Evolutionary conservation across 2,113 vertebrate genomes (phyloP), one percentile per base, ranked within the genome.

Genomic region (Hippocampus barbouri): DNA sequence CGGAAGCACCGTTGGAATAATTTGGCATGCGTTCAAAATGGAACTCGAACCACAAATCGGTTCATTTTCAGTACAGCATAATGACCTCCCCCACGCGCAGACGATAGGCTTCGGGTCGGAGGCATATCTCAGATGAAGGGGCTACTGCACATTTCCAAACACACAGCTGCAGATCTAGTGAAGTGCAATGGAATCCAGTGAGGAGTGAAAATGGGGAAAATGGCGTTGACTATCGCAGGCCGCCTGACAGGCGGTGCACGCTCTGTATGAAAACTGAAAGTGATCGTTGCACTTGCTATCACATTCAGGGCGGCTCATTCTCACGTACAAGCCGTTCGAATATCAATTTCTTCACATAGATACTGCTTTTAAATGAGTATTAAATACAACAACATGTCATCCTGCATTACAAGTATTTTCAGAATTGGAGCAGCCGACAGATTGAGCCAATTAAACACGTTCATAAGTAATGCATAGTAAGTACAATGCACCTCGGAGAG

Each of bases 401-500:
- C 25, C 5, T 43, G 40, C 14, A 4, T 16, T 15, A 41, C 6
- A 47, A 27, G 56, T 12, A 38, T 56, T 11, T 21, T 0, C 21
- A 25, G 21, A 7, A 64, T 43, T 68, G 72, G 75, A 67, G 66
- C 65, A 60, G 34, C 34, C 34, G 34, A 38, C 68, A 62, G 23
- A 43, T 74, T 38, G 10, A 71, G 49, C 91, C 92, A 85, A 93
- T 90, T 34, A 92, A 93, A 74, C 92, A 71, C 20, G 56, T 51
- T 57, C 63, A 81, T 85, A 34, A 85, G 94, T 78, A 93, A 95
- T 92, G 75, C 56, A 85, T 68, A 47, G 53, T 53, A 34, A 70
- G 40, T 38, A 49, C 40, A 6, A 1, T 59, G 67, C 0, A 2
- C 61, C 69, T 49, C 15, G 61, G 69, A 79, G 75, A 74, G 63